Conservation (phyloP, 1,140 invertebrate species). For the Chelonus insularis region DNA sequence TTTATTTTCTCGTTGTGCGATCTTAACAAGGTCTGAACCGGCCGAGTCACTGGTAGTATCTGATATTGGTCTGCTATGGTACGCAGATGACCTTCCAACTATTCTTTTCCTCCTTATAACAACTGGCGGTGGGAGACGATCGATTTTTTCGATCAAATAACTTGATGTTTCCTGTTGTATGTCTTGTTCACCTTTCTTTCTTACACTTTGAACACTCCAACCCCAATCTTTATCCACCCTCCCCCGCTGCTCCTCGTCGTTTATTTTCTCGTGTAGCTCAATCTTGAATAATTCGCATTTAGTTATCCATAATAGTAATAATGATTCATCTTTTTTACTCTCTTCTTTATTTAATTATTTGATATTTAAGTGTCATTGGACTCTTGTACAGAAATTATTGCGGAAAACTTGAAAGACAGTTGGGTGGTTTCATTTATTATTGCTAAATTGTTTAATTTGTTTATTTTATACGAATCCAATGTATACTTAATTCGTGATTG, state of each 20-base stretch:
- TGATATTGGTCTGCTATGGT: slow-evolving; percentile 14
- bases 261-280: slow-evolving; percentile 24
- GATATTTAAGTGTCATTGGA: no score
- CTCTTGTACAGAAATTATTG: no score
- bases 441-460: no score
- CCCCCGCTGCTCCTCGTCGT: slow-evolving; percentile 12
- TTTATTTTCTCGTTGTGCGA: not conserved
- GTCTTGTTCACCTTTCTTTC: not conserved
- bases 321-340: no score
- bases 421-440: no score
- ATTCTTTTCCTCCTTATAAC: slow-evolving; percentile 31
- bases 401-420: no score
- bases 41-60: slow-evolving; percentile 21
- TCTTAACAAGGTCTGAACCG: slow-evolving; percentile 9
- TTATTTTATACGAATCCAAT: no score
- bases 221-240: slow-evolving; percentile 4
- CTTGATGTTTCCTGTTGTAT: not conserved
- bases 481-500: no score
- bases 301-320: not conserved
- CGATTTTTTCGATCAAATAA: slow-evolving; percentile 21
- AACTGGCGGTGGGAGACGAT: slow-evolving; percentile 31
- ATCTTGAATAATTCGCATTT: slow-evolving; percentile 15
- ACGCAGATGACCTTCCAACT: not conserved
- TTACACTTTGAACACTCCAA: not conserved
- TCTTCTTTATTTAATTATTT: no score